Conservation (phyloP, 2,113 vertebrate species). For the Laterallus jamaicensis region DNA sequence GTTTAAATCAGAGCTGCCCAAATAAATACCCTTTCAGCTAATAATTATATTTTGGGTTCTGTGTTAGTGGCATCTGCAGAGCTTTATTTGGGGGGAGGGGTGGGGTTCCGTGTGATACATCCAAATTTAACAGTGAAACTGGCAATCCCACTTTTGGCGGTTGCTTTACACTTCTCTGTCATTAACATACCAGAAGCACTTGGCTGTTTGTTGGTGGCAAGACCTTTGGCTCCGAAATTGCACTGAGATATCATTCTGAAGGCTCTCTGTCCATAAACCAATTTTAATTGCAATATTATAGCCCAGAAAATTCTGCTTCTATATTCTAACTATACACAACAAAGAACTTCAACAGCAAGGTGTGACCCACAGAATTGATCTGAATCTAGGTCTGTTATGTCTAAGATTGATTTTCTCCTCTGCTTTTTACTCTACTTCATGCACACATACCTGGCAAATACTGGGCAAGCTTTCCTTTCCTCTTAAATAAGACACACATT, state of each 20-base stretch:
- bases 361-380: neutral
- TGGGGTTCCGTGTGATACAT: neutral
- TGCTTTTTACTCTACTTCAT: neutral
- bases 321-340: neutral
- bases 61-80: neutral
- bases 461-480: neutral
- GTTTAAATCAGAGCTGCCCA: neutral
- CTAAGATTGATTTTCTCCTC: neutral
- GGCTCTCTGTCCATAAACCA: constrained; percentile 48
- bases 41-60: neutral
- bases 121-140: neutral
- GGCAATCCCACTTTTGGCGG: neutral
- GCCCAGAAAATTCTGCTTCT: constrained; percentile 10
- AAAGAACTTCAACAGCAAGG: neutral
- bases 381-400: neutral
- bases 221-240: constrained; percentile 58
- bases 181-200: constrained; percentile 40
- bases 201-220: constrained; percentile 45
- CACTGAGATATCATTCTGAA: constrained; percentile 35
- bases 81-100: neutral
- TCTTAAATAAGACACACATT: neutral
- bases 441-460: neutral
- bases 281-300: constrained; percentile 36
- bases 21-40: neutral
- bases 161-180: constrained; percentile 33